Evolutionary conservation across 2,797 vertebrate genomes (phyloP).

Genomic region (Agapornis canus): DNA sequence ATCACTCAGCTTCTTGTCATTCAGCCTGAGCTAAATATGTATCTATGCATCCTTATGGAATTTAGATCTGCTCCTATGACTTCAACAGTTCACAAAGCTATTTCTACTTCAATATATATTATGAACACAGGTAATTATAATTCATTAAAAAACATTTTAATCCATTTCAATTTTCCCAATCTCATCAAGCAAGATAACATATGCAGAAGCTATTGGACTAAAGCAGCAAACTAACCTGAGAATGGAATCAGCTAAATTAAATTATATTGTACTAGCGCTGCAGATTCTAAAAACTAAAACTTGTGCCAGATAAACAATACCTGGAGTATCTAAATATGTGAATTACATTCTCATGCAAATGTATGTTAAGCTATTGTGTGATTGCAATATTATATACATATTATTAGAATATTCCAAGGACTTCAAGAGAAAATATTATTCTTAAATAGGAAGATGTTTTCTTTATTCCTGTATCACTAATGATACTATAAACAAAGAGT

Average conservation of each 20-base stretch:
- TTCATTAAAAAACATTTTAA: constrained; percentile 67
- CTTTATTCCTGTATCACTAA: neutral
- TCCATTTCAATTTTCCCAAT: constrained; percentile 46
- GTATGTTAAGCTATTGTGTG: neutral
- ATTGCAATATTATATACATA: neutral
- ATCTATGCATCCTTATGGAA: neutral
- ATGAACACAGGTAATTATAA: constrained; percentile 47
- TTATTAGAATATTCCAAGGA: neutral
- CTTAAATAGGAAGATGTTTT: neutral
- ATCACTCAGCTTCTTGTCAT: neutral
- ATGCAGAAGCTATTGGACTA: constrained; percentile 41
- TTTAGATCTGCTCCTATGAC: neutral
- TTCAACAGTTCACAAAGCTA: neutral
- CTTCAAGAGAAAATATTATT: neutral
- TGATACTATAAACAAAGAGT: neutral
- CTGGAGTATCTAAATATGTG: neutral
- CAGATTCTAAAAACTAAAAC: neutral
- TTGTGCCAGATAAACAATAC: neutral
- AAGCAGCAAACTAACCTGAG: constrained; percentile 53
- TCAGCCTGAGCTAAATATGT: constrained; percentile 9
- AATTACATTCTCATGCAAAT: neutral
- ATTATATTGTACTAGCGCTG: constrained; percentile 32
- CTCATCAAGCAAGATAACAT: constrained; percentile 56
- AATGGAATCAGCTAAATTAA: constrained; percentile 56
- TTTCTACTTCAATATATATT: constrained; percentile 24